Evolutionary conservation across 2,888 invertebrate species (phyloP), one percentile per base, ranked within the genome.

Genomic region (Cataglyphis livida): DNA sequence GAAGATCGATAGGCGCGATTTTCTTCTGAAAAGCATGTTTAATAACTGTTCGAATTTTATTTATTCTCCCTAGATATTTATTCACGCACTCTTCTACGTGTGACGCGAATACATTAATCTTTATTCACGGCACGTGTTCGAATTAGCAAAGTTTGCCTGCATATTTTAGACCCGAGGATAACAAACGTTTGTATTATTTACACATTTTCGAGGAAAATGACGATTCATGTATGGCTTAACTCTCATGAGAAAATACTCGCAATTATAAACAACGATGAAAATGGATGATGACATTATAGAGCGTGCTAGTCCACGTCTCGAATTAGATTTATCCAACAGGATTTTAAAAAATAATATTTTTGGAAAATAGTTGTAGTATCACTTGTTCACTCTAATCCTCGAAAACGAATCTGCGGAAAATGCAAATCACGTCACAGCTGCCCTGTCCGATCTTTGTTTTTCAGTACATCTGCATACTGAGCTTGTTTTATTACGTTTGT

Each of bases 81-180:
- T 79, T 79, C 59, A 48, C 35, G 32, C 32, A 35, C 59, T 61
- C 59, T 32, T 61, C 35, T 59, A 64, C 41, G 35, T 54, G 83
- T 41, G 35, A 78, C 38, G 41, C 62, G 51, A 79, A 83, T 70
- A 62, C 54, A 51, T 70, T 79, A 68, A 79, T 70, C 78, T 79
- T 83, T 83, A 83, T 64, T 71, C 83, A 71, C 66, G 32, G 71
- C 81, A 83, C 64, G 68, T 73, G 65, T 62, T 62, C 59, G 64
- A 61, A 83, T 83, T 83, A 83, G 59, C 64, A 73, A 81, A 81
- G 65, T 81, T 71, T 71, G 74, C 78, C 9, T 59, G 73, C 74
- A 79, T 59, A 79, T 79, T 79, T 79, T 74, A 79, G 74, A 79
- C 12, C 9, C 35, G 44, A 25, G 75, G 59, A 68, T 79, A 79